Evolutionary conservation across 2,113 vertebrate genomes (phyloP).

Genomic region (Notarius lentiginosus): DNA sequence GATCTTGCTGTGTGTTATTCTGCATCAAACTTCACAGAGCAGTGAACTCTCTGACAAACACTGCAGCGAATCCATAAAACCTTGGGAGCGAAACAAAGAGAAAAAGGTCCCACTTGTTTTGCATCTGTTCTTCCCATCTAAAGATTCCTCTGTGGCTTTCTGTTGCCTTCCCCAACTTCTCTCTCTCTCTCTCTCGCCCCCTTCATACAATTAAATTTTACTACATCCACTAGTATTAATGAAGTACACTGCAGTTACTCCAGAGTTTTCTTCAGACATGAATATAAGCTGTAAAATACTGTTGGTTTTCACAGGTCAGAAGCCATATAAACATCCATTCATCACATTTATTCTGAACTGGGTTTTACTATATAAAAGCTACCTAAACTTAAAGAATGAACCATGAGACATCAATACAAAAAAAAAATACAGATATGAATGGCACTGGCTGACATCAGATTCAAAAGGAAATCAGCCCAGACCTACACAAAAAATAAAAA

Average conservation of each 20-base stretch:
- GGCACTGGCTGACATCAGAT: background rate
- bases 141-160: slow-evolving; percentile 3
- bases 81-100: background rate
- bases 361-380: background rate
- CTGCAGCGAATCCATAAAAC: background rate
- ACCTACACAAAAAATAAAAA: background rate
- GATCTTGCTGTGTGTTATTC: background rate
- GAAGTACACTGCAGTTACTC: no score
- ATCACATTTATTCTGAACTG: background rate
- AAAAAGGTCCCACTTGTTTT: background rate
- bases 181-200: background rate
- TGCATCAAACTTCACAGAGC: background rate
- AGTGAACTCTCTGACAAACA: background rate
- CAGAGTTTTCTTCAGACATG: background rate
- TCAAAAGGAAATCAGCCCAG: background rate
- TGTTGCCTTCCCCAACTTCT: background rate
- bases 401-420: background rate
- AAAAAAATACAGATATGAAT: background rate
- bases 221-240: background rate
- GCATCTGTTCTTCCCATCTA: slow-evolving; percentile 41
- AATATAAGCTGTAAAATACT: background rate
- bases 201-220: background rate
- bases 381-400: background rate
- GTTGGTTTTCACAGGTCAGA: background rate
- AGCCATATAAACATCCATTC: background rate